phyloP scores from a whole-genome alignment of 2,113 vertebrate species.

The crab-eating macaque (Macaca fascicularis) region T2T-MFA8v1.1 NC_088381.1:55464001-55464500 shows the following conservation, averaged over 20 bases:
- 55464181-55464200: constrained; percentile 68
- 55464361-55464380: constrained; percentile 70
- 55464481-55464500: neutral
- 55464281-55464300: neutral
- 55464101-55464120: constrained; percentile 82
- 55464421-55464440: constrained; percentile 1
- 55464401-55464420: neutral
- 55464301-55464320: neutral
- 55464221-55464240: accelerated
- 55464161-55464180: constrained; percentile 80
- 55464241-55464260: neutral
- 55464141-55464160: constrained; percentile 28
- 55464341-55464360: constrained; percentile 75
- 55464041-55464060: neutral
- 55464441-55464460: neutral
- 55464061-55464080: neutral
- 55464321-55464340: constrained; percentile 52
- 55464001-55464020: too few species aligned
- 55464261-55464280: neutral
- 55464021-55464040: neutral
- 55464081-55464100: constrained; percentile 54
- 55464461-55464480: neutral
- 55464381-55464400: neutral
- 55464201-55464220: neutral
- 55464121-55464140: constrained; percentile 56